Conservation (phyloP, 2,113 vertebrate species). For the Mesoclemmys tuberculata region DNA sequence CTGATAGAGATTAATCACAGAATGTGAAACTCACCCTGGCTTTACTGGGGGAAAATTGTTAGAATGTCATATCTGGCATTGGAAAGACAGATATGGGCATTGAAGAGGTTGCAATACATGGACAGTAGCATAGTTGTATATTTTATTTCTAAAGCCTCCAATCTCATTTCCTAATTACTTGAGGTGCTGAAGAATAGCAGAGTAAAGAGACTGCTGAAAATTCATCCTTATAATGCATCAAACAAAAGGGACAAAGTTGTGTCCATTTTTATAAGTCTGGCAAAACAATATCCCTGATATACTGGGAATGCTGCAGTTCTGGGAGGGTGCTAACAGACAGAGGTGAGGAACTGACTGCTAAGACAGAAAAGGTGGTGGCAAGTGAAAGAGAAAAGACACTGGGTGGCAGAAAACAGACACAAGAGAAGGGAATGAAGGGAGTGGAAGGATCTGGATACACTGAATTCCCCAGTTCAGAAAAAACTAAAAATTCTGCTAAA, state of each 20-base stretch:
- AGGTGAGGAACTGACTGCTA: not conserved
- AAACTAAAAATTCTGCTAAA: too few species aligned
- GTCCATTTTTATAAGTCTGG: too few species aligned
- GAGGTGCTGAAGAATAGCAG: not conserved
- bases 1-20: too few species aligned
- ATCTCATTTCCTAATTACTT: not conserved
- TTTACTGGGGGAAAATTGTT: not conserved
- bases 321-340: not conserved
- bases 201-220: not conserved
- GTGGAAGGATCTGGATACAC: not conserved
- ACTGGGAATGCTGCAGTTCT: accelerated
- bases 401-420: accelerated
- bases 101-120: too few species aligned
- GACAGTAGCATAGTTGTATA: too few species aligned
- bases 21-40: too few species aligned
- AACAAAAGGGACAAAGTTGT: accelerated
- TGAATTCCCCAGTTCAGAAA: too few species aligned
- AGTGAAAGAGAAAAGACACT: not conserved
- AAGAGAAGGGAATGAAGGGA: not conserved
- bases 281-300: not conserved
- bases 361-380: not conserved
- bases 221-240: accelerated
- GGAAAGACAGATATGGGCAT: accelerated
- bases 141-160: too few species aligned
- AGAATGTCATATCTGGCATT: accelerated